A percentile compares a stretch with the other conserved stretches of the same genome.
These are phyloP conservation scores for Druon quercuslanigerum DNA, from an alignment of 1,140 invertebrate genomes.

Conservation along the genomic window DNA sequence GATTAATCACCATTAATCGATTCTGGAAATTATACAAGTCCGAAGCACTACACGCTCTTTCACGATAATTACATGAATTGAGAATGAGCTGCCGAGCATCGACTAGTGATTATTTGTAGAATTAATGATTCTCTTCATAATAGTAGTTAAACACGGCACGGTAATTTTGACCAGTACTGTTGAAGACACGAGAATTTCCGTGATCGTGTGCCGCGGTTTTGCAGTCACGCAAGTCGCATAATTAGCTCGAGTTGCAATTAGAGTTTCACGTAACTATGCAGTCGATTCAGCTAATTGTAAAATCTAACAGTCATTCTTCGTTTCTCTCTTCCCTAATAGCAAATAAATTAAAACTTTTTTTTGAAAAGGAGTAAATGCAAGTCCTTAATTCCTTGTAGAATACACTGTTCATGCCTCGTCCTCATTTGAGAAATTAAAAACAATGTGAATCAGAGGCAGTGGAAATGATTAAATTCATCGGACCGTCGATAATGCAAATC, in stretches of 20 bases:
- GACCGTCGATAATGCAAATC: no score
- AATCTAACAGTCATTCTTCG: neutral
- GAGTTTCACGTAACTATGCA: neutral
- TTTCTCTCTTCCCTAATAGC: neutral
- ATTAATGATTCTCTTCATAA: conserved; percentile 21
- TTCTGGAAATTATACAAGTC: conserved; percentile 19
- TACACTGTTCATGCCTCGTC: no score
- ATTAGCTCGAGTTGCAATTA: conserved; percentile 1
- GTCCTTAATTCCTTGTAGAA: no score
- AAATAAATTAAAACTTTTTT: no score
- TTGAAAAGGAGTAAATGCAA: no score
- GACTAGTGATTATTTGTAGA: conserved; percentile 4
- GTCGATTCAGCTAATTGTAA: neutral
- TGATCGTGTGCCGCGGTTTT: neutral
- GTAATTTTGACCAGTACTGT: conserved; percentile 20
- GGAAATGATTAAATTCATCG: no score
- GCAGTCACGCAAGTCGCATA: conserved; percentile 1
- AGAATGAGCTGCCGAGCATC: neutral
- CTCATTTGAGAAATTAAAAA: no score
- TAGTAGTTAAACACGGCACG: conserved; percentile 16
- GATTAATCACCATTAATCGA: conserved; percentile 21
- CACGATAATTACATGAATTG: conserved; percentile 17
- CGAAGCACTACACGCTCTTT: neutral
- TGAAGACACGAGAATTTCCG: conserved; percentile 27
- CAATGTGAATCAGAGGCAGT: no score